Evolutionary conservation across 2,888 invertebrate species (phyloP).

Genomic region (Bedellia somnulentella): DNA sequence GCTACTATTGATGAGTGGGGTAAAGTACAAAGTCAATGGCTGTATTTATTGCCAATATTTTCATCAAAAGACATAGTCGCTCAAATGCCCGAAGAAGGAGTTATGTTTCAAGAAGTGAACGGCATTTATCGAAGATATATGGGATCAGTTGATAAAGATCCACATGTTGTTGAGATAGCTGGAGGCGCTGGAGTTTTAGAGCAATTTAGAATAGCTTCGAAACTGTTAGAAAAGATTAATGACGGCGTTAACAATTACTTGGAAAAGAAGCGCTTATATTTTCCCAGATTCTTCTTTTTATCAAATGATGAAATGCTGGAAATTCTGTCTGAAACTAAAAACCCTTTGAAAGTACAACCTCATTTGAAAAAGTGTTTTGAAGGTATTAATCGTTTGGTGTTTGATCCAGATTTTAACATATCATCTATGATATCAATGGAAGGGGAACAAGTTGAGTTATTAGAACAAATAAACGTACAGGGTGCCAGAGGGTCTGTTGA

Average conservation of each 20-base stretch:
- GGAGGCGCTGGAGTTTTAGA: conserved; percentile 70
- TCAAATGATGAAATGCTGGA: conserved; percentile 91
- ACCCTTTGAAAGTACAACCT: conserved; percentile 80
- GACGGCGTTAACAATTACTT: conserved; percentile 81
- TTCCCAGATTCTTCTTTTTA: conserved; percentile 86
- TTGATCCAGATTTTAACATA: conserved; percentile 73
- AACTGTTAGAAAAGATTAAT: conserved; percentile 76
- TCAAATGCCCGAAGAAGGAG: conserved; percentile 84
- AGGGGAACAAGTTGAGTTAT: conserved; percentile 69
- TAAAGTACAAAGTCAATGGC: conserved; percentile 84
- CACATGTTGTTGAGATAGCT: conserved; percentile 67
- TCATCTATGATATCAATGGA: conserved; percentile 77
- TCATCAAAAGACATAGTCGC: conserved; percentile 83
- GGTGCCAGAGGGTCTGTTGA: conserved; percentile 83
- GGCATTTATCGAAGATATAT: conserved; percentile 68
- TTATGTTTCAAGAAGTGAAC: conserved; percentile 75
- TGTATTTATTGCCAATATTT: conserved; percentile 85
- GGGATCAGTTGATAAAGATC: conserved; percentile 63
- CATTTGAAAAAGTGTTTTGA: conserved; percentile 88
- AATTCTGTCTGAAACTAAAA: conserved; percentile 87
- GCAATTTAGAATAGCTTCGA: conserved; percentile 67
- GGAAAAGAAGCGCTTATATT: conserved; percentile 81
- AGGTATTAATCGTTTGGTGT: conserved; percentile 75
- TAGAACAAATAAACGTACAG: conserved; percentile 65
- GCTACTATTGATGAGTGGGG: conserved; percentile 82